Evolutionary conservation across 1,140 invertebrate species (phyloP).

Genomic region (Sinella curviseta): DNA sequence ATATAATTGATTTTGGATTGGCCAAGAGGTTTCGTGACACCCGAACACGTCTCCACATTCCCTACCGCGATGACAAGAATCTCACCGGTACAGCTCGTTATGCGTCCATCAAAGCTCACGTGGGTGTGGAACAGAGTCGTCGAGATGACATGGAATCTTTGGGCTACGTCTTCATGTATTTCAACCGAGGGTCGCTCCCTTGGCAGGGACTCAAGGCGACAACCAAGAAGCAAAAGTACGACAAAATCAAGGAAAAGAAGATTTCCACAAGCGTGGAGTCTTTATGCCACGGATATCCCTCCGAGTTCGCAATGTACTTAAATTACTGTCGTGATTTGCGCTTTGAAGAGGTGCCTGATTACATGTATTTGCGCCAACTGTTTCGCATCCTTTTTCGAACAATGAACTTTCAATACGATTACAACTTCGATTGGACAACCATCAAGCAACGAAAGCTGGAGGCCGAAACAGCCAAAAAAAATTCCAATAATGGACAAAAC

Average conservation of each 20-base stretch:
- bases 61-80: constrained; percentile 95
- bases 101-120: constrained; percentile 94
- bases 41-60: constrained; percentile 81
- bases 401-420: neutral
- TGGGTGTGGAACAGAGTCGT: constrained; percentile 77
- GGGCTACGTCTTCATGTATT: constrained; percentile 21
- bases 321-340: neutral
- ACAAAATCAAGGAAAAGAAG: constrained; percentile 7
- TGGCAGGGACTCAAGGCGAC: constrained; percentile 12
- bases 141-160: constrained; percentile 20
- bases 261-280: neutral
- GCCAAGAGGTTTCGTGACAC: constrained; percentile 87
- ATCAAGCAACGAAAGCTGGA: neutral
- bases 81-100: constrained; percentile 94
- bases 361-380: constrained; percentile 4
- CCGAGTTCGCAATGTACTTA: neutral
- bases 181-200: neutral
- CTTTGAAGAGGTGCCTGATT: constrained; percentile 5
- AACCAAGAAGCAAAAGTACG: constrained; percentile 24
- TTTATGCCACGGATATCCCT: neutral
- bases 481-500: neutral
- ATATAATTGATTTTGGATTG: constrained; percentile 95
- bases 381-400: constrained; percentile 14
- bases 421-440: neutral
- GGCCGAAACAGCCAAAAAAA: too few relatives aligned